Evolutionary conservation across 2,888 invertebrate genomes (phyloP).

Genomic region (Tiliacea aurago): DNA sequence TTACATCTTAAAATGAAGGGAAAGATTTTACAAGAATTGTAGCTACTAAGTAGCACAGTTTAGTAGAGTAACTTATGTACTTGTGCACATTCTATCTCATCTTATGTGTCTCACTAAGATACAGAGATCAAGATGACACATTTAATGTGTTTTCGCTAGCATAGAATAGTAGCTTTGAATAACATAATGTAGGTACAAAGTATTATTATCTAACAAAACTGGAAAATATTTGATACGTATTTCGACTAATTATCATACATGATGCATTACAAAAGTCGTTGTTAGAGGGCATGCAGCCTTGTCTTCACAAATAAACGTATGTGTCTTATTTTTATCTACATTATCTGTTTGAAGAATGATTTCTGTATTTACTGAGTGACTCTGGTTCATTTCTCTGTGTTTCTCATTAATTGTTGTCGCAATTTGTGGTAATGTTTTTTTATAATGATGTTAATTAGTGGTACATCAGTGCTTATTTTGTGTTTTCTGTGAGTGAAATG

Average conservation of each 20-base stretch:
- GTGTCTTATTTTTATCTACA: conserved; percentile 49
- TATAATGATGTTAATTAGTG: conserved; percentile 33
- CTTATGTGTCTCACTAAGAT: background rate
- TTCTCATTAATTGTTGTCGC: conserved; percentile 27
- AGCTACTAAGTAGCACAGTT: background rate
- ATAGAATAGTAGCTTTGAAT: background rate
- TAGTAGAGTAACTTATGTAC: background rate
- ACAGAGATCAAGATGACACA: conserved; percentile 2
- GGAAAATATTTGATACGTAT: conserved; percentile 11
- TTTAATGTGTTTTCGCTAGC: background rate
- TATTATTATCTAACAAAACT: conserved; percentile 15
- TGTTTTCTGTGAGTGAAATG: conserved; percentile 52
- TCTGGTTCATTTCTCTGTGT: conserved; percentile 17
- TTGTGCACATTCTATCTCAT: background rate
- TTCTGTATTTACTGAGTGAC: conserved; percentile 46
- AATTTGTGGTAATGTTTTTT: conserved; percentile 42
- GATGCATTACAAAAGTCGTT: conserved; percentile 30
- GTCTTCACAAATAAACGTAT: conserved; percentile 39
- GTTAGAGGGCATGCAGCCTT: conserved; percentile 34
- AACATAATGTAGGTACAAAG: conserved; percentile 1
- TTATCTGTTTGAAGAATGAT: conserved; percentile 67
- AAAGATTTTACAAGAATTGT: background rate
- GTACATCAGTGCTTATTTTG: conserved; percentile 15
- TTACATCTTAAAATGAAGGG: background rate
- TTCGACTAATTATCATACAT: background rate